Evolutionary conservation across 2,113 vertebrate genomes (phyloP), one percentile per base, ranked within the genome.

Genomic region (Callaeas wilsoni): DNA sequence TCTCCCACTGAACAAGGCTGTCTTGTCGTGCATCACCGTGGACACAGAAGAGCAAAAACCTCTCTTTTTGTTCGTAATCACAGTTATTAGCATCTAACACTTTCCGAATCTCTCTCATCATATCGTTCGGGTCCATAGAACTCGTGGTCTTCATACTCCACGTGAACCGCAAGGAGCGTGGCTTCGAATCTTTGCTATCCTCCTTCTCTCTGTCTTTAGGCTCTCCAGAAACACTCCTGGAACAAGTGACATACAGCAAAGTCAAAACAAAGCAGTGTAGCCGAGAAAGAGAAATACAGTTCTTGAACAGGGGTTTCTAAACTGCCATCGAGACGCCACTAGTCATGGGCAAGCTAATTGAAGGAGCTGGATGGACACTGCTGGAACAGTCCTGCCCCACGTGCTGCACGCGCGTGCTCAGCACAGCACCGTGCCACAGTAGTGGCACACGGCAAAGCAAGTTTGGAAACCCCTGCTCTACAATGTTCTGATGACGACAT

Each of bases 131-230:
- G 98, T 99, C 99, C 99, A 99, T 99, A 55, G 99, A 99, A 47
- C 99, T 99, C 4, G 99, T 99, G 97, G 99, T 99, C 98, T 99
- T 99, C 99, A 99, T 99, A 88, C 99, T 99, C 99, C 99, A 99
- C 0, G 99, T 99, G 97, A 99, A 99, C 39, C 99, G 98, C 95
- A 99, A 97, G 16, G 99, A 99, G 13, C 99, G 98, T 3, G 99
- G 99, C 97, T 99, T 99, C 5, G 99, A 98, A 96, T 99, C 99
- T 63, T 99, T 99, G 16, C 92, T 92, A 2, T 99, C 99, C 39
- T 99, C 99, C 89, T 98, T 99, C 29, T 98, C 98, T 88, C 98
- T 96, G 32, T 98, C 98, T 80, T 98, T 98, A 10, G 98, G 96
- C 21, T 99, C 99, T 20, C 99, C 99, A 13, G 99, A 98, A 15